Evolutionary conservation across 2,113 vertebrate species (phyloP).

Genomic region (Martes martes): DNA sequence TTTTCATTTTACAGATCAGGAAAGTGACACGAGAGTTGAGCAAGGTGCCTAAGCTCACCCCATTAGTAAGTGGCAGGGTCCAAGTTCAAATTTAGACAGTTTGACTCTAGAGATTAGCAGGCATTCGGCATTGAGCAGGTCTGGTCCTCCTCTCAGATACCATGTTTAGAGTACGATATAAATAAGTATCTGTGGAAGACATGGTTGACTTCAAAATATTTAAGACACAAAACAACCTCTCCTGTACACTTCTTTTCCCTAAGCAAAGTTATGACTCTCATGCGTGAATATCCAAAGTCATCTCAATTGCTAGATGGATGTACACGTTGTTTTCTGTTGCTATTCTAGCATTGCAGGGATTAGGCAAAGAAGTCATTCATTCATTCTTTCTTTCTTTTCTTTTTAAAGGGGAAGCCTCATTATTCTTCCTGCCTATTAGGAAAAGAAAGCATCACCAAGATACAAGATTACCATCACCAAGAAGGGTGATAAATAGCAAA

Average conservation of each 20-base stretch:
- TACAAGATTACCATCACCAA: neutral
- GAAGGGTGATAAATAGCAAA: neutral
- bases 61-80: neutral
- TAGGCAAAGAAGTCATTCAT: neutral
- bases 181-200: neutral
- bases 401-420: neutral
- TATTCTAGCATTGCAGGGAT: neutral
- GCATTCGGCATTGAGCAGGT: neutral
- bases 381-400: neutral
- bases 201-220: neutral
- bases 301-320: neutral
- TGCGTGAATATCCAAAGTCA: neutral
- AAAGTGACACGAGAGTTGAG: neutral
- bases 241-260: neutral
- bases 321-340: neutral
- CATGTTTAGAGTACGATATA: neutral
- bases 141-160: neutral
- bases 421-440: neutral
- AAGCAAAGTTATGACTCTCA: neutral
- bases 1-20: constrained; percentile 4
- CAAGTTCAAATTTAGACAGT: neutral
- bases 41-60: neutral
- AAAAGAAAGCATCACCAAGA: neutral
- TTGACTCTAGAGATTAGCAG: neutral
- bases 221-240: neutral